A percentile compares a stretch with the other conserved stretches of the same genome.
phyloP scores from a whole-genome alignment of 2,888 invertebrate genomes.

The Odontothrips loti region DNA sequence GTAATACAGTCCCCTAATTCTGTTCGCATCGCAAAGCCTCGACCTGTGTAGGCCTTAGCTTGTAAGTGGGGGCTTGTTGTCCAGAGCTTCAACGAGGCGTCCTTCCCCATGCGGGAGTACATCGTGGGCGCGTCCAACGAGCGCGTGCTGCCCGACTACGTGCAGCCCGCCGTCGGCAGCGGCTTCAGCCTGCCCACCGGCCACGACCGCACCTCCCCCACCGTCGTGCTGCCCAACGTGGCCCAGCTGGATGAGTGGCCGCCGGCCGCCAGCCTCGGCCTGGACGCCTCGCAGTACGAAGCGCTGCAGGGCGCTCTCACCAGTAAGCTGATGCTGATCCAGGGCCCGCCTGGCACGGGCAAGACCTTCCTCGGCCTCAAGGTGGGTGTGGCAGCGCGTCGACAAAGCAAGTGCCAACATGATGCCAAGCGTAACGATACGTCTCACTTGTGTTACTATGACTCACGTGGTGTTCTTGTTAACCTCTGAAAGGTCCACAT shows the following conservation, averaged over 20 bases:
- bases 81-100: neutral
- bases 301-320: constrained; percentile 16
- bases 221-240: neutral
- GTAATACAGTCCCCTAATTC: no score
- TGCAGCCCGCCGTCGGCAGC: neutral
- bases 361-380: neutral
- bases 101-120: constrained; percentile 1
- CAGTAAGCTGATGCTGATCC: constrained; percentile 13
- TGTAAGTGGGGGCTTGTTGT: no score
- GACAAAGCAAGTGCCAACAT: no score
- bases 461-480: no score
- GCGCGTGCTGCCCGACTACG: neutral
- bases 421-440: no score
- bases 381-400: no score
- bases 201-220: neutral
- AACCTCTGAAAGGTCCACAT: no score
- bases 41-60: no score
- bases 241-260: neutral
- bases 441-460: no score
- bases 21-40: no score
- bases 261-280: neutral
- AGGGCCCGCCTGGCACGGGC: constrained; percentile 7
- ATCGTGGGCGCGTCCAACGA: neutral
- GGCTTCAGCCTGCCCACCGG: neutral
- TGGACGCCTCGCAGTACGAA: neutral